Evolutionary conservation across 2,113 vertebrate genomes (phyloP).

Genomic region (Bujurquina vittata): DNA sequence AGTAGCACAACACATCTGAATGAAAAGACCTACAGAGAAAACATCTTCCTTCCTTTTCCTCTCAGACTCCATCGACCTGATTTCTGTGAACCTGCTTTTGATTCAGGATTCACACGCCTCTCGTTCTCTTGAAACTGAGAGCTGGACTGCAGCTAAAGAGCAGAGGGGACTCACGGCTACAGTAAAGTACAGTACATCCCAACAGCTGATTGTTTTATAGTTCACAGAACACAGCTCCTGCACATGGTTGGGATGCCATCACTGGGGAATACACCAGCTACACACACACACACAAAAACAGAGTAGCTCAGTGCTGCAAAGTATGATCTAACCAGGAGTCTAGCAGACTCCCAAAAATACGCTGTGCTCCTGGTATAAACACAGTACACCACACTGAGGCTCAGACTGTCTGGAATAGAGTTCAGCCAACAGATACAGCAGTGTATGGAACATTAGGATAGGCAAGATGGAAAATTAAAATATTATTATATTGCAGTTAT

Average conservation of each 20-base stretch:
- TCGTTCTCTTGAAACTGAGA: constrained; percentile 26
- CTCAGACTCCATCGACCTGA: background rate
- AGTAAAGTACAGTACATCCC: constrained; percentile 17
- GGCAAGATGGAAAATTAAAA: background rate
- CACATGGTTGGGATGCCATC: constrained; percentile 10
- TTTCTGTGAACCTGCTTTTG: constrained; percentile 3
- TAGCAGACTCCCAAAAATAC: constrained; percentile 33
- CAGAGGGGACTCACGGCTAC: constrained; percentile 6
- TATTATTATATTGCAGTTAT: background rate
- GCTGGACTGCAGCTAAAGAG: constrained; percentile 2
- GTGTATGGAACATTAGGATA: background rate
- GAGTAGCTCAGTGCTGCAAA: background rate
- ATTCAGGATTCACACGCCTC: constrained; percentile 5
- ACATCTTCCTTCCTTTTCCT: background rate
- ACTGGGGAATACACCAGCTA: constrained; percentile 1
- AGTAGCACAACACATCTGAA: constrained; percentile 1
- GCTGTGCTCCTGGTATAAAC: constrained; percentile 21
- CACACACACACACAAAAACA: constrained; percentile 15
- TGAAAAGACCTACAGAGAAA: background rate
- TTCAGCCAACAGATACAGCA: constrained; percentile 11
- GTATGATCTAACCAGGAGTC: constrained; percentile 28
- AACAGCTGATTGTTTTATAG: constrained; percentile 37
- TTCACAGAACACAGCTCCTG: constrained; percentile 29
- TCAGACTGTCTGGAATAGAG: constrained; percentile 30
- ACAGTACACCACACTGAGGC: constrained; percentile 11